phyloP scores from a whole-genome alignment of 2,888 invertebrate species.

The Bombyx huttoni region DNA sequence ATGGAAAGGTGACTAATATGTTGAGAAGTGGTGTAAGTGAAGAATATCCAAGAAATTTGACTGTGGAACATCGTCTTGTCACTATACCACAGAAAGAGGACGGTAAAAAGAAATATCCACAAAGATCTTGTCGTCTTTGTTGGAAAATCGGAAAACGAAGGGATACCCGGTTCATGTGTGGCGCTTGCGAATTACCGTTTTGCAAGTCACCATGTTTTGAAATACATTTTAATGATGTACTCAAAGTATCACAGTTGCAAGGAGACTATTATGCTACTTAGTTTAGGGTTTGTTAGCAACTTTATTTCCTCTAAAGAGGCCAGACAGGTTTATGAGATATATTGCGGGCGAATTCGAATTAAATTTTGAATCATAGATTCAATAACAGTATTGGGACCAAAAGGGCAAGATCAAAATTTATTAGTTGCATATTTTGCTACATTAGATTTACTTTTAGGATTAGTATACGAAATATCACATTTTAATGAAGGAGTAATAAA shows the following conservation, averaged over 20 bases:
- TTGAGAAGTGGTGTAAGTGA: slow-evolving; percentile 41
- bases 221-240: slow-evolving; percentile 59
- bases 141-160: slow-evolving; percentile 64
- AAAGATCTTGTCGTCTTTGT: slow-evolving; percentile 64
- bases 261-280: slow-evolving; percentile 61
- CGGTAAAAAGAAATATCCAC: slow-evolving; percentile 68
- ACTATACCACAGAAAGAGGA: slow-evolving; percentile 71
- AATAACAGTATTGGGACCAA: slow-evolving; percentile 28
- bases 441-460: slow-evolving; percentile 13
- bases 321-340: slow-evolving; percentile 1
- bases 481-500: slow-evolving; percentile 24
- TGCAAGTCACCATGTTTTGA: slow-evolving; percentile 67
- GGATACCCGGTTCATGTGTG: slow-evolving; percentile 66
- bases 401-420: slow-evolving; percentile 1
- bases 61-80: slow-evolving; percentile 51
- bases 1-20: slow-evolving; percentile 52
- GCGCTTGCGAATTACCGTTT: slow-evolving; percentile 60
- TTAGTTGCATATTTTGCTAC: not conserved
- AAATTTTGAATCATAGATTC: slow-evolving; percentile 36
- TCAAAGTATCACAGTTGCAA: slow-evolving; percentile 56
- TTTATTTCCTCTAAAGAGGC: slow-evolving; percentile 20
- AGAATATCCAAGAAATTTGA: slow-evolving; percentile 33
- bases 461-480: slow-evolving; percentile 15
- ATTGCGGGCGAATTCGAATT: slow-evolving; percentile 5
- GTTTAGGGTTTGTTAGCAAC: slow-evolving; percentile 14